Percentiles rank a stretch among this genome's conserved stretches.
These are phyloP conservation scores for Montipora cactus DNA, from an alignment of 64 coral and sea anemone genomes.

Conservation along the genomic window DNA sequence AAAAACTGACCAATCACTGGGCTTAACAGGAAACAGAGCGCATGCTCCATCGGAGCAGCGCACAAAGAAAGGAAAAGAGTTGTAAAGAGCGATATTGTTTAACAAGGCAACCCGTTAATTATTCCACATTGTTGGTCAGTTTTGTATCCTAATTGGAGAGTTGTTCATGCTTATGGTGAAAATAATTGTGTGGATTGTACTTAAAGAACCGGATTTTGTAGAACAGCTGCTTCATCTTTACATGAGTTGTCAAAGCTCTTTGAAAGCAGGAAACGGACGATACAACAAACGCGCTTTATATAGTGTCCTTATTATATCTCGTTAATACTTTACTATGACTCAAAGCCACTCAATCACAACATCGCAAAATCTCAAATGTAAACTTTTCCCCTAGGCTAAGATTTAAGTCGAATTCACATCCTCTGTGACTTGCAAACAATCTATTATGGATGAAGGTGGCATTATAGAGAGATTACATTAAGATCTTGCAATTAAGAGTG, in stretches of 20 bases:
- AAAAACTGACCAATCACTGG: constrained; percentile 89
- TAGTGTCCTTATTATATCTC: constrained; percentile 12
- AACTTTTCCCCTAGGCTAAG: constrained; percentile 38
- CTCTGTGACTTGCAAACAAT: constrained; percentile 55
- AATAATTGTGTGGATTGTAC: constrained; percentile 31
- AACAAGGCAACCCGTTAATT: constrained; percentile 91
- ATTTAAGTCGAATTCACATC: constrained; percentile 47
- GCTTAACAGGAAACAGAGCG: constrained; percentile 55
- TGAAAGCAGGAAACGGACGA: constrained; percentile 22
- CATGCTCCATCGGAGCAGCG: constrained; percentile 56
- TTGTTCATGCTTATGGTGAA: constrained; percentile 71
- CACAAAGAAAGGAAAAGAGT: constrained; percentile 48
- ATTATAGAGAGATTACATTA: constrained; percentile 76
- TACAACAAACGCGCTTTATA: constrained; percentile 4
- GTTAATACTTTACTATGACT: constrained; percentile 26
- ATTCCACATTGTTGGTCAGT: constrained; percentile 84
- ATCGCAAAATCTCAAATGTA: constrained; percentile 37
- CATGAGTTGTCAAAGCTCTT: constrained; percentile 17
- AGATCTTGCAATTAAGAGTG: constrained; percentile 78
- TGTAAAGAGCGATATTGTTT: constrained; percentile 99
- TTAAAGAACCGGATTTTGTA: constrained; percentile 25
- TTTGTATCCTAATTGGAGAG: constrained; percentile 96
- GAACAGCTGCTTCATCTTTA: constrained; percentile 28
- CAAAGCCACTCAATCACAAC: constrained; percentile 16
- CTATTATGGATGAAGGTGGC: constrained; percentile 78